Base-by-base conservation (phyloP, 2,888 invertebrate species). In the Onthophagus sagittarius region DNA sequence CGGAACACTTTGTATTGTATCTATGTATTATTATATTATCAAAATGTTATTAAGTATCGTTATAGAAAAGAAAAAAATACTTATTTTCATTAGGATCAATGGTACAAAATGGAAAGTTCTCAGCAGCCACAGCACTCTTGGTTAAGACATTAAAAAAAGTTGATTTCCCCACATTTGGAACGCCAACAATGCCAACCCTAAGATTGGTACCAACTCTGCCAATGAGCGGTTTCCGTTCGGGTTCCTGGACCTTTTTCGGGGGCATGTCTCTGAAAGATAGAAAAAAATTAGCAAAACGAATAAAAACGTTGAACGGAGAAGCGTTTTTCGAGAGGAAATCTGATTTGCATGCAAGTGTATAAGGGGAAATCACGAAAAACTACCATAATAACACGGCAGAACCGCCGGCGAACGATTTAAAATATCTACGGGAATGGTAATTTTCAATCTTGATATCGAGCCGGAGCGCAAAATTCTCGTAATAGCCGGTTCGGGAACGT, bases 31-130 rank as follows among this genome's bases (percentile, higher is more conserved):
- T 23, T 23, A 23, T 23, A 23, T 23, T 23, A 23, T 23, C 23
- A 23, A 1, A 23, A 23, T 23, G 3, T 23, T 2, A 23, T 23
- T 23, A 2, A 3, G 23, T 23, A 23, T 23, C 2, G 3, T 23
- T 23, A 23, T 23, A 2, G 23, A 23, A 23, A 23, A 23, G 23
- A 23, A 23, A 23, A 81, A 80, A 79, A 92, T 93, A 96, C 97
- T 97, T 95, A 97, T 96, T 98, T 91, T 99, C 99, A 95, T 99
- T 99, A 69, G 99, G 99, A 87, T 99, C 98, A 85, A 99, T 99
- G 86, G 99, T 99, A 89, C 99, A 99, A 89, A 99, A 99, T 0
- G 99, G 99, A 84, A 99, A 99, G 85, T 99, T 99, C 85, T 99
- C 99, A 71, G 99, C 99, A 72, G 97, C 93, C 5, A 97, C 99